These are phyloP conservation scores for Calameuta filiformis DNA, from an alignment of 2,888 invertebrate genomes.

Conservation along the genomic window DNA sequence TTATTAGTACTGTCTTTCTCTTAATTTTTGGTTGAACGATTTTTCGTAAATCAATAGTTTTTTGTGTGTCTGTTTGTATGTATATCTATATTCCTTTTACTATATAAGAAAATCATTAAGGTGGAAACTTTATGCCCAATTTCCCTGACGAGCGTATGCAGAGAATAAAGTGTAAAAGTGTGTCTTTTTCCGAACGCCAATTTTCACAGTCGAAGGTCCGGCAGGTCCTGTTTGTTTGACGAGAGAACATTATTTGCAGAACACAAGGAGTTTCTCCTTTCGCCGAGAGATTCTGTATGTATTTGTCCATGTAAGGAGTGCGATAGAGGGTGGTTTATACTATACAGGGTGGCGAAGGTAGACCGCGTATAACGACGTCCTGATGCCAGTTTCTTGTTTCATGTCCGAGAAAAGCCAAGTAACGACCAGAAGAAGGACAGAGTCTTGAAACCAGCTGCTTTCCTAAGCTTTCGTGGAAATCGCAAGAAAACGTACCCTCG, in stretches of 20 bases:
- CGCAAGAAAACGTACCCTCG: not conserved
- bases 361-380: slow-evolving; percentile 55
- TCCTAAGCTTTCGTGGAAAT: not conserved
- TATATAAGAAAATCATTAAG: not conserved
- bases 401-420: slow-evolving; percentile 42
- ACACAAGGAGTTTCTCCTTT: slow-evolving; percentile 46
- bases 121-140: not conserved
- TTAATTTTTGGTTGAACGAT: not conserved
- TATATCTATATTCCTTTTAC: not conserved
- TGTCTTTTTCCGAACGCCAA: not conserved
- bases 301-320: not conserved
- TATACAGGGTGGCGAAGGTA: slow-evolving; percentile 36
- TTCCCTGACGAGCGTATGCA: not conserved
- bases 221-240: slow-evolving; percentile 55
- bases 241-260: slow-evolving; percentile 54
- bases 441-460: slow-evolving; percentile 15
- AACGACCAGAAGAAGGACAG: slow-evolving; percentile 29
- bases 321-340: not conserved
- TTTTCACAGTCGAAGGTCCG: slow-evolving; percentile 1
- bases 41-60: not conserved
- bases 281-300: not conserved
- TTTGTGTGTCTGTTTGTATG: not conserved
- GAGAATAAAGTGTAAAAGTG: not conserved
- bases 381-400: slow-evolving; percentile 61
- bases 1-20: too few species aligned